phyloP scores from a whole-genome alignment of 2,888 invertebrate species.

The Drosophila subquinaria region DNA sequence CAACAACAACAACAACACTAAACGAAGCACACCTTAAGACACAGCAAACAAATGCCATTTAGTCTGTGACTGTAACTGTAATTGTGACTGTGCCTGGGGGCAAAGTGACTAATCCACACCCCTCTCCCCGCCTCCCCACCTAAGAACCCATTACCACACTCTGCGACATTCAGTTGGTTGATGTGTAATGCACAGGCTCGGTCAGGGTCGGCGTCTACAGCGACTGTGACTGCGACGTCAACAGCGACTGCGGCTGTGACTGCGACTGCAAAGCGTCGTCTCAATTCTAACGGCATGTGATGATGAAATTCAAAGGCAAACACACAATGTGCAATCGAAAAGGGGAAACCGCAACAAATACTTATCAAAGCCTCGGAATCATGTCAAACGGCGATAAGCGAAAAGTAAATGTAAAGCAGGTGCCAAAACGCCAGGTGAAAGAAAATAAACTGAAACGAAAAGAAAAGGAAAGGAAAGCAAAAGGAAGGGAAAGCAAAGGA shows the following conservation, averaged over 20 bases:
- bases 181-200: constrained; percentile 12
- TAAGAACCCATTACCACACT: neutral
- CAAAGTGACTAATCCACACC: constrained; percentile 17
- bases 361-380: constrained; percentile 28
- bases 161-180: neutral
- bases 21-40: constrained; percentile 20
- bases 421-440: constrained; percentile 5
- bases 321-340: constrained; percentile 23
- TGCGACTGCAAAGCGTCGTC: neutral
- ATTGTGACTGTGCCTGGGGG: neutral
- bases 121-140: neutral
- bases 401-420: constrained; percentile 18
- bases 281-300: constrained; percentile 30
- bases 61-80: constrained; percentile 53
- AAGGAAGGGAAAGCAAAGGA: neutral
- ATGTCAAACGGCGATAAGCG: constrained; percentile 43
- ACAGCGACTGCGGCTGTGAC: constrained; percentile 1
- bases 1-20: constrained; percentile 26
- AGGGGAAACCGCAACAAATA: constrained; percentile 40
- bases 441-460: neutral
- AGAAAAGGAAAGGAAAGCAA: neutral
- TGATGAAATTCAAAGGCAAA: constrained; percentile 47
- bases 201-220: constrained; percentile 18
- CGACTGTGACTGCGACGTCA: neutral
- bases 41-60: constrained; percentile 60